phyloP scores from a whole-genome alignment of 1,140 invertebrate species.

The Drosophila sp. region DNA sequence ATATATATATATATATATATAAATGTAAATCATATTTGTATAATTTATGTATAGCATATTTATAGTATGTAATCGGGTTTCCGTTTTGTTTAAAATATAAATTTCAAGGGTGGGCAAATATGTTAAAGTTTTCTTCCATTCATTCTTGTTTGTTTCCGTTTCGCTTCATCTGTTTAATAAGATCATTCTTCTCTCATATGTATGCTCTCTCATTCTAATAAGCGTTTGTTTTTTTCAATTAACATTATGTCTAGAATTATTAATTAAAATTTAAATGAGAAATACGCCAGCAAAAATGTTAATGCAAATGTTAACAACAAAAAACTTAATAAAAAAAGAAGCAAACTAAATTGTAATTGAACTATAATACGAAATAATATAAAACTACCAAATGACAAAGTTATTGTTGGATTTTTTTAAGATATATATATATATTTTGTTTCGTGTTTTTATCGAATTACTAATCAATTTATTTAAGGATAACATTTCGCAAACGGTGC shows the following conservation, averaged over 20 bases:
- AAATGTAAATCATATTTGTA: slow-evolving; percentile 47
- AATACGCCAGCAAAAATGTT: slow-evolving; percentile 34
- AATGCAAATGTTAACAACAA: slow-evolving; percentile 60
- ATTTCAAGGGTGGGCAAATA: slow-evolving; percentile 66
- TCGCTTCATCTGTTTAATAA: slow-evolving; percentile 32
- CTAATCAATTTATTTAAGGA: slow-evolving; percentile 56
- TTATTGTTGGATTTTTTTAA: not conserved
- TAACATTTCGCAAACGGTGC: slow-evolving; percentile 42
- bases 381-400: slow-evolving; percentile 25
- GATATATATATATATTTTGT: not conserved
- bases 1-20: slow-evolving; percentile 44
- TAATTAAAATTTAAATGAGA: slow-evolving; percentile 56
- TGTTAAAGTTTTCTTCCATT: slow-evolving; percentile 18
- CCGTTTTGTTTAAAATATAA: slow-evolving; percentile 44
- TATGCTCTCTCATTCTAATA: slow-evolving; percentile 33
- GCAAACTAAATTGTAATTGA: slow-evolving; percentile 39
- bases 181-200: not conserved
- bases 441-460: slow-evolving; percentile 28
- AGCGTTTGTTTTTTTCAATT: slow-evolving; percentile 40
- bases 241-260: slow-evolving; percentile 40
- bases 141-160: slow-evolving; percentile 18
- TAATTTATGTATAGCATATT: slow-evolving; percentile 35
- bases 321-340: slow-evolving; percentile 63
- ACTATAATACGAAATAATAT: slow-evolving; percentile 30
- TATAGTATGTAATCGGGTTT: slow-evolving; percentile 31